Evolutionary conservation across 1,140 invertebrate species (phyloP), one percentile per base, ranked within the genome.

Genomic region (Globodera ellingtonae): DNA sequence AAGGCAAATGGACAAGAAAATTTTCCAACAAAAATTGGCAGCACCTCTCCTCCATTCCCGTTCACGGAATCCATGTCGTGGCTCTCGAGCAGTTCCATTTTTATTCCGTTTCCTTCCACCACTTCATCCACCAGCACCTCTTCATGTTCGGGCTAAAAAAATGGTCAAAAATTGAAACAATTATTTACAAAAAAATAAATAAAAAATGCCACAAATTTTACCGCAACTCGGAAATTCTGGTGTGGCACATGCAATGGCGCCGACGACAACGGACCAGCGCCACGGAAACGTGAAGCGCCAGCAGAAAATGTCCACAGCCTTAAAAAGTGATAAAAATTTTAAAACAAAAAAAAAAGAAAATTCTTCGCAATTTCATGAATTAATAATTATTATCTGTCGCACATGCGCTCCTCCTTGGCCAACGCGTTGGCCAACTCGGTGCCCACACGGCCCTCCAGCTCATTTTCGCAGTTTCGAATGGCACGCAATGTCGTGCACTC

Each of bases 391-490:
- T 35, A 35, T 35, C 35, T 35, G 35, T 35, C 66, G 7, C 18
- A 67, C 66, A 67, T 21, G 66, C 35, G 7, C 66, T 67, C 66
- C 66, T 67, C 66, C 35, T 21, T 44, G n/a, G n/a, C n/a, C 66
- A 67, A 15, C 35, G 66, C 66, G n/a, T 67, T 21, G n/a, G n/a
- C 66, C 66, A 67, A 44, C 15, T 67, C 66, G n/a, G n/a, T 15
- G 66, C 35, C 35, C n/a, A 67, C 66, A 21, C 18, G n/a, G 66
- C 66, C 78, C 44, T 79, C 70, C 13, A 79, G 59, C 76, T 79
- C 78, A 48, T 44, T 67, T 52, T 79, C 78, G 70, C 78, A 79
- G 18, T 79, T 79, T 35, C 78, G 72, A 79, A 79, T 79, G 47
- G 78, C 78, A 56, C 79, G 78, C 47, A 79, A 52, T 7, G 78